Percentiles rank a stretch among this genome's conserved stretches.
These are phyloP conservation scores for Rhinolophus ferrumequinum DNA, from an alignment of 2,113 vertebrate genomes.

Conservation along the genomic window DNA sequence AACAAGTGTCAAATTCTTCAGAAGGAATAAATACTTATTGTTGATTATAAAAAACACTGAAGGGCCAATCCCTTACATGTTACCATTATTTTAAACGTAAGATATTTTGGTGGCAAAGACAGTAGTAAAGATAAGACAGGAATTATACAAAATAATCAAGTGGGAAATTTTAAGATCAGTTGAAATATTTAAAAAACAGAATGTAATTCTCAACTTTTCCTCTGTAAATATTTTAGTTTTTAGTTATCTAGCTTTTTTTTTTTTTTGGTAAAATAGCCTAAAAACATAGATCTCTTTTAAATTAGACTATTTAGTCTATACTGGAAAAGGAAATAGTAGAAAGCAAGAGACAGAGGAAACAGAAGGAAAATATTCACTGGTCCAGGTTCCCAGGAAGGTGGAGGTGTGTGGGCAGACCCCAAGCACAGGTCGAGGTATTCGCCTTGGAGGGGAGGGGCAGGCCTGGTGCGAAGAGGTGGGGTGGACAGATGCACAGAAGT, in stretches of 20 bases:
- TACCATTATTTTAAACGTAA: conserved; percentile 32
- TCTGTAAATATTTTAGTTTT: not conserved
- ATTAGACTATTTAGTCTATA: not conserved
- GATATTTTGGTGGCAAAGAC: conserved; percentile 8
- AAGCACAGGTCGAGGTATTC: no score
- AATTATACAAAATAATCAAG: not conserved
- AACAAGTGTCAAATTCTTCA: conserved; percentile 49
- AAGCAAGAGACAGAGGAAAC: not conserved
- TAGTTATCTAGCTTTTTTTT: not conserved
- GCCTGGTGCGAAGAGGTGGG: no score
- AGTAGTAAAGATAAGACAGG: not conserved
- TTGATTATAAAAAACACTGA: not conserved
- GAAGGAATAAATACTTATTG: not conserved
- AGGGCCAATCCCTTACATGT: not conserved
- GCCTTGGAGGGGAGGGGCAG: not conserved
- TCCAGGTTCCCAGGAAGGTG: not conserved
- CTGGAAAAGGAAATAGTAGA: not conserved
- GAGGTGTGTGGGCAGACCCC: not conserved
- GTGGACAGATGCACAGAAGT: not conserved
- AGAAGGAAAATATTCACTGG: not conserved
- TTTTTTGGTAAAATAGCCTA: not conserved
- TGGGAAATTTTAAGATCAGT: not conserved
- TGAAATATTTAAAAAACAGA: not conserved
- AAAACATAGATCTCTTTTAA: not conserved
- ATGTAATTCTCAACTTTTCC: not conserved